Evolutionary conservation across 2,113 vertebrate genomes (phyloP).

Genomic region (sheep (Ovis aries)): ARS-UI_Ramb_v3.0 NC_056073.1:9271001-9271500

Average conservation of each 20-base stretch:
- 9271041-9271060: background rate
- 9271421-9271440: background rate
- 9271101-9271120: background rate
- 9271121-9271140: background rate
- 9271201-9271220: fast-evolving
- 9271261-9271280: fast-evolving
- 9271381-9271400: background rate
- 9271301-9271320: background rate
- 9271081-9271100: background rate
- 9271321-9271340: background rate
- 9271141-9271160: background rate
- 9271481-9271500: background rate
- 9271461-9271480: background rate
- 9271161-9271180: background rate
- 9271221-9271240: fast-evolving
- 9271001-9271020: background rate
- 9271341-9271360: background rate
- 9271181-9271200: fast-evolving
- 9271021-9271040: background rate
- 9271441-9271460: fast-evolving
- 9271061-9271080: background rate
- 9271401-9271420: background rate
- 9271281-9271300: background rate
- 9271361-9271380: background rate
- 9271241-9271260: background rate